A percentile compares a stretch with the other conserved stretches of the same genome.
phyloP scores from a whole-genome alignment of 2,797 vertebrate species.

The Allobates femoralis region DNA sequence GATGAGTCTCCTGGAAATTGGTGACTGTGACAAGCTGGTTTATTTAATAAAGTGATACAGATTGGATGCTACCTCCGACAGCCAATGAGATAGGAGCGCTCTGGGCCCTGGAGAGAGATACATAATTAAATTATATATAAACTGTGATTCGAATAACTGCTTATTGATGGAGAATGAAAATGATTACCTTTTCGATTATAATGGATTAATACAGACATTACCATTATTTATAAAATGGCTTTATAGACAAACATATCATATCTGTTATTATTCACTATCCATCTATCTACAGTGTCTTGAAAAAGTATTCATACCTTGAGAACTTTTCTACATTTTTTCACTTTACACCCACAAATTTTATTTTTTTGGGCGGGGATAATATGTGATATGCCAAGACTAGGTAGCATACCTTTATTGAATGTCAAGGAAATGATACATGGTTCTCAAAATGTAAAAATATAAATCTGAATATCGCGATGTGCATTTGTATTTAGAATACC shows the following conservation, averaged over 20 bases:
- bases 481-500: no score
- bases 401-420: no score
- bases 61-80: neutral
- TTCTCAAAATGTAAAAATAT: no score
- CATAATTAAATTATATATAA: conserved; percentile 7
- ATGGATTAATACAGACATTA: neutral
- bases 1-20: conserved; percentile 1
- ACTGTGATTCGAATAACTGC: neutral
- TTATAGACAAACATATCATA: neutral
- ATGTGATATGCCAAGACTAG: no score
- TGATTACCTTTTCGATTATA: neutral
- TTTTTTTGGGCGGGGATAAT: no score
- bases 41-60: conserved; percentile 10
- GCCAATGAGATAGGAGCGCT: neutral
- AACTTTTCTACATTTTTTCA: no score
- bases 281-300: no score
- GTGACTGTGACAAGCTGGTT: conserved; percentile 11
- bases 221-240: neutral
- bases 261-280: no score
- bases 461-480: no score
- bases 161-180: neutral
- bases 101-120: neutral
- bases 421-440: no score
- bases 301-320: no score
- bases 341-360: no score